Conservation (phyloP, 2,797 vertebrate genomes). For the Octomys mimax region DNA sequence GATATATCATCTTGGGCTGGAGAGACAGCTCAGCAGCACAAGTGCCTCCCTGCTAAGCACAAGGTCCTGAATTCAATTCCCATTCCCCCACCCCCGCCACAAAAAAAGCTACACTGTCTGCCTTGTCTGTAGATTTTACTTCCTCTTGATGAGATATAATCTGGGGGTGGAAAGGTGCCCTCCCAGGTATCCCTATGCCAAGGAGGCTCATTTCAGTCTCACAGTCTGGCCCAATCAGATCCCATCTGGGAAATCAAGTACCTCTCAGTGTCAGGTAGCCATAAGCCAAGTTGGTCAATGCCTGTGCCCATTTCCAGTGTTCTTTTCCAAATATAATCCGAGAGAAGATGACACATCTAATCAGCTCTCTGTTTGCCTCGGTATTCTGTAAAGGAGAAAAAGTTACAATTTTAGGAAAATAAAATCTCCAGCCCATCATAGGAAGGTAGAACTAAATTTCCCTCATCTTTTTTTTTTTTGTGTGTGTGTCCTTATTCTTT, state of each 20-base stretch:
- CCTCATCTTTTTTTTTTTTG: not conserved
- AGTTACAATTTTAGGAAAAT: not conserved
- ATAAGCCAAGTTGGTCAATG: slow-evolving; percentile 81
- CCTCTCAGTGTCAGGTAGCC: slow-evolving; percentile 85
- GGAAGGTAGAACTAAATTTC: not conserved
- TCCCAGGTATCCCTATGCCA: not conserved
- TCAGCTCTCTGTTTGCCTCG: slow-evolving; percentile 81
- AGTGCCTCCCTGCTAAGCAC: too few species aligned
- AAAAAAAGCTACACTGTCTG: not conserved
- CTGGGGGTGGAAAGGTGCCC: not conserved
- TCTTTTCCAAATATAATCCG: slow-evolving; percentile 83
- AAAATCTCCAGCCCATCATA: not conserved
- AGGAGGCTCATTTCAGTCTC: not conserved
- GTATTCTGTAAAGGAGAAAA: slow-evolving; percentile 66
- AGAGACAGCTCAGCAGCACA: too few species aligned
- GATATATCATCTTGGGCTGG: not conserved
- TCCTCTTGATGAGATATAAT: not conserved
- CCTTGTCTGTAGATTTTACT: not conserved
- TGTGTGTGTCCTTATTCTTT: not conserved
- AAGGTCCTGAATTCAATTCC: too few species aligned
- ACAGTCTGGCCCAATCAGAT: not conserved
- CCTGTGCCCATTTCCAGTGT: slow-evolving; percentile 84
- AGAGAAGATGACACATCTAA: slow-evolving; percentile 83
- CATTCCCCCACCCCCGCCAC: too few species aligned
- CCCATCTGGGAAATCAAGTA: slow-evolving; percentile 53